Base-by-base conservation (phyloP, 1,140 invertebrate genomes). In the Acarapis woodi region DNA sequence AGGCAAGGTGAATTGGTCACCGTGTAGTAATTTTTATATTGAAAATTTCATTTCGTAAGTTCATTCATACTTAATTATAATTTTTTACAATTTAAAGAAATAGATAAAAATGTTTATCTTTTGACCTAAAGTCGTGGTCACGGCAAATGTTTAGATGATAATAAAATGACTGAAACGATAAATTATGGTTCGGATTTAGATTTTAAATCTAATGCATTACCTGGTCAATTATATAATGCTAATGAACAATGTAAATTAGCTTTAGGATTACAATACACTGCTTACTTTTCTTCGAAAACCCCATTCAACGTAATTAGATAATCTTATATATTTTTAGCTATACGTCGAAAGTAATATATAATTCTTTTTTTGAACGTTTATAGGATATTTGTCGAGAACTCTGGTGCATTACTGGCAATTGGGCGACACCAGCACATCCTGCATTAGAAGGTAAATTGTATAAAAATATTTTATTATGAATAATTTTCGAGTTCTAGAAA, bases 381-480 rank as follows among this genome's bases (percentile, higher is more conserved):
- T 62, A 47, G 67, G 67, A 46, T 23, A 65, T 75, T 15, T 82
- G 76, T 46, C 61, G 53, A 5, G 52, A 56, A 38, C 41, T 56
- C 8, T 56, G 54, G 54, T 56, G 54, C 40, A 38, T 44, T 6
- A 48, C 51, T 28, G 46, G 50, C 10, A 45, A 46, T 1, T 52
- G 54, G 43, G 54, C 53, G n/a, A 47, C 52, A 19, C 41, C 53
- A 9, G 53, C 53, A n/a, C 54, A 56, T 46, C 54, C 54, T 14
- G 54, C 54, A n/a, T 41, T 56, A 10, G 53, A 56, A 41, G 54
- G 54, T n/a, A n/a, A n/a, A n/a, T n/a, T n/a, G n/a, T n/a, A n/a
- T n/a, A n/a, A n/a, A n/a, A n/a, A n/a, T n/a, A n/a, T n/a, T n/a
- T n/a, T n/a, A n/a, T n/a, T n/a, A n/a, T n/a, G n/a, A n/a, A n/a